phyloP scores from a whole-genome alignment of 2,888 invertebrate genomes.

The Callosobruchus maculatus region DNA sequence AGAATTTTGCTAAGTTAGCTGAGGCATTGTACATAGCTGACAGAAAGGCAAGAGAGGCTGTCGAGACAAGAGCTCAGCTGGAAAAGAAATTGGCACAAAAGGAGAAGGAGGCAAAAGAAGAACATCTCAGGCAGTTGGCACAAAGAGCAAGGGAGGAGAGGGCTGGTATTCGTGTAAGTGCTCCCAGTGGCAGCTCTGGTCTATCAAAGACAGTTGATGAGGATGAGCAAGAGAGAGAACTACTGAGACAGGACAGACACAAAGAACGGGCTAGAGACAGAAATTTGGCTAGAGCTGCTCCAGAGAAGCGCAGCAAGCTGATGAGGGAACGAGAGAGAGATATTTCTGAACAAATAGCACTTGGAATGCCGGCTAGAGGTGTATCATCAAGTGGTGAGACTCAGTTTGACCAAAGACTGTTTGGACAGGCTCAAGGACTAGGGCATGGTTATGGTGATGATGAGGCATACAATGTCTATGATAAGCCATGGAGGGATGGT shows the following conservation, averaged over 20 bases:
- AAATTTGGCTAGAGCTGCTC: conserved; percentile 89
- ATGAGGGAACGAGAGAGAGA: conserved; percentile 91
- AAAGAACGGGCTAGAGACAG: conserved; percentile 89
- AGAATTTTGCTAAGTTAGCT: conserved; percentile 97
- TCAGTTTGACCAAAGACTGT: conserved; percentile 92
- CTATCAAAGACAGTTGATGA: conserved; percentile 48
- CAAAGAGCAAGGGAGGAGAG: conserved; percentile 94
- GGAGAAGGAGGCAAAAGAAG: conserved; percentile 97
- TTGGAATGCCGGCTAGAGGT: conserved; percentile 83
- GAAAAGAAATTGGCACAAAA: conserved; percentile 96
- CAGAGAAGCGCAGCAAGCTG: conserved; percentile 87
- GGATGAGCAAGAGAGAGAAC: conserved; percentile 78
- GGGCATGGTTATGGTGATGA: conserved; percentile 90
- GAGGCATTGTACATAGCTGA: conserved; percentile 98
- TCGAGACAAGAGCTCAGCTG: conserved; percentile 92
- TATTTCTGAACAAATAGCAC: conserved; percentile 96
- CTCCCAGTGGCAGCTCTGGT: conserved; percentile 4
- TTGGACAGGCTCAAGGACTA: conserved; percentile 91
- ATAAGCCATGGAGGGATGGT: conserved; percentile 94
- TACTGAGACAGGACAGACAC: conserved; percentile 82
- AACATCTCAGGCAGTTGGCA: conserved; percentile 86
- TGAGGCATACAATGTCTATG: conserved; percentile 96
- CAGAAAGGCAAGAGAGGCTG: conserved; percentile 91
- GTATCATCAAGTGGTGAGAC: conserved; percentile 64
- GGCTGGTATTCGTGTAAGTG: conserved; percentile 67